Conservation (phyloP, 2,797 vertebrate genomes). For the Rhabdophis nuchalis region DNA sequence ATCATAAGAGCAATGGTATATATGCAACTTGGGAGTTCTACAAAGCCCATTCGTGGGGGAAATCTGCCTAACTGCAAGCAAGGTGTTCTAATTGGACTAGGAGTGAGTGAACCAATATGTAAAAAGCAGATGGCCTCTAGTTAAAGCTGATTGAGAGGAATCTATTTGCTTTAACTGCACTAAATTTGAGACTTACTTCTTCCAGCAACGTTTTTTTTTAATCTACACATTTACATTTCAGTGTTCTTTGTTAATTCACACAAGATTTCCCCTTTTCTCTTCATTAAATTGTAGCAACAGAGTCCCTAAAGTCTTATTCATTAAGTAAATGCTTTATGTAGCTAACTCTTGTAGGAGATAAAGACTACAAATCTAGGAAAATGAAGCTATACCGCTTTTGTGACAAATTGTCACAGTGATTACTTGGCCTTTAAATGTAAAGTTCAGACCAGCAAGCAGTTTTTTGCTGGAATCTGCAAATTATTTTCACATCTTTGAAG, state of each 20-base stretch:
- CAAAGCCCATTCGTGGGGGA: slow-evolving; percentile 21
- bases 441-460: slow-evolving; percentile 36
- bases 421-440: slow-evolving; percentile 29
- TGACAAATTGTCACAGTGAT: slow-evolving; percentile 51
- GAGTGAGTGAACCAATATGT: slow-evolving; percentile 57
- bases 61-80: slow-evolving; percentile 26
- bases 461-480: slow-evolving; percentile 32
- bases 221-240: slow-evolving; percentile 49
- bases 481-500: slow-evolving; percentile 36
- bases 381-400: slow-evolving; percentile 42
- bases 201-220: slow-evolving; percentile 23
- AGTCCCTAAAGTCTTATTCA: not conserved
- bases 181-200: slow-evolving; percentile 59
- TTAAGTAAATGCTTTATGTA: slow-evolving; percentile 17
- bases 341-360: slow-evolving; percentile 34
- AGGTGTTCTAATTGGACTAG: slow-evolving; percentile 67
- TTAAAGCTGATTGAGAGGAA: slow-evolving; percentile 67
- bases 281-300: slow-evolving; percentile 51
- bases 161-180: slow-evolving; percentile 46
- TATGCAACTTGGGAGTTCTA: slow-evolving; percentile 5
- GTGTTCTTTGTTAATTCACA: slow-evolving; percentile 49
- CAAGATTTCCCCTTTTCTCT: slow-evolving; percentile 54
- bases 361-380: slow-evolving; percentile 32
- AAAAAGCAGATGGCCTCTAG: slow-evolving; percentile 74
- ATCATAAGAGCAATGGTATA: not conserved